phyloP scores from a whole-genome alignment of 2,797 vertebrate genomes.

The Crocodylus rhombifer region DNA sequence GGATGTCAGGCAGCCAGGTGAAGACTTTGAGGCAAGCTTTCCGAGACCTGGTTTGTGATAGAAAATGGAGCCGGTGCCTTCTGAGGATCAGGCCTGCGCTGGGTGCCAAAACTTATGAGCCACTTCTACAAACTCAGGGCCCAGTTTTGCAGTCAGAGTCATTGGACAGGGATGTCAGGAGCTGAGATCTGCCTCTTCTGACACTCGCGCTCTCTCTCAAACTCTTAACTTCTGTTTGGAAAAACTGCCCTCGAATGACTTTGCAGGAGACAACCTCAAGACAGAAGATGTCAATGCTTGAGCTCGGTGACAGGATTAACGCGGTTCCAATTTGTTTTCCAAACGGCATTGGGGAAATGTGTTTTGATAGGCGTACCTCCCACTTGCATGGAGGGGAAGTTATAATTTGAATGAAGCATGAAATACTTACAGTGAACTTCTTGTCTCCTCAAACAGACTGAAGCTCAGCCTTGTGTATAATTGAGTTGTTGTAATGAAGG shows the following conservation, averaged over 20 bases:
- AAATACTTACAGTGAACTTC: conserved; percentile 21
- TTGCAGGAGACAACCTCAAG: background rate
- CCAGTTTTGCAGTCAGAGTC: background rate
- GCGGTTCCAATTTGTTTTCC: background rate
- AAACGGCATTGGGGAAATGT: rapidly evolving
- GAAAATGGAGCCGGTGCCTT: background rate
- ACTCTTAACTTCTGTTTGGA: background rate
- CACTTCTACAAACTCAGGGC: background rate
- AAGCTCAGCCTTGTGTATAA: conserved; percentile 75
- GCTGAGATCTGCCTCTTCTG: background rate
- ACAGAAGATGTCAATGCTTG: background rate
- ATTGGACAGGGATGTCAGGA: background rate
- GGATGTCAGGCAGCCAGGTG: background rate
- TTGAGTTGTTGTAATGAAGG: conserved; percentile 75
- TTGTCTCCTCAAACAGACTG: background rate
- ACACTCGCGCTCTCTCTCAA: background rate
- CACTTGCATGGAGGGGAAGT: background rate
- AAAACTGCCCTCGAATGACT: background rate
- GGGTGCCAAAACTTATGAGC: background rate
- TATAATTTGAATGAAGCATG: conserved; percentile 1
- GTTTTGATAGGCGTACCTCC: background rate
- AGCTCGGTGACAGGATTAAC: background rate
- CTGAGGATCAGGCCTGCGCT: background rate
- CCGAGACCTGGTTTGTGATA: background rate
- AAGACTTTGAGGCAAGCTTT: background rate